Conservation (phyloP, 1,140 invertebrate species). For the Neodiprion pinetum region DNA sequence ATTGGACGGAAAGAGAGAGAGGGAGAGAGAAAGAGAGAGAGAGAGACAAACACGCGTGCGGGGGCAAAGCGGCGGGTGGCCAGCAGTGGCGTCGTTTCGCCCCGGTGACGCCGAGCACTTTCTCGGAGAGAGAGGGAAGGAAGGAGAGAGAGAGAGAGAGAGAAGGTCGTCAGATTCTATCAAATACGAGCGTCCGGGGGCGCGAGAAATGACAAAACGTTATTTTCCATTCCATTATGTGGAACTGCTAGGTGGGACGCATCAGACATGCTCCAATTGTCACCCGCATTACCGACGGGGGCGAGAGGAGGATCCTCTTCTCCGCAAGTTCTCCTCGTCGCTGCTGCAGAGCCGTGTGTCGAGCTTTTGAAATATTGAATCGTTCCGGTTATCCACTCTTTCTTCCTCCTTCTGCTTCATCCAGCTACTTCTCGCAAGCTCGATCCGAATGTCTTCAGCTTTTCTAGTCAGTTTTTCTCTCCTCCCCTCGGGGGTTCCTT, state of each 20-base stretch:
- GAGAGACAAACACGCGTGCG: not conserved
- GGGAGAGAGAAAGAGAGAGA: slow-evolving; percentile 16
- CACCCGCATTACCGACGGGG: slow-evolving; percentile 33
- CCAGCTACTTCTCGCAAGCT: not conserved
- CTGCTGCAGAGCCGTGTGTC: no score
- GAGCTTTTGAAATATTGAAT: slow-evolving; percentile 47
- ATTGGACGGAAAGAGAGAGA: not conserved
- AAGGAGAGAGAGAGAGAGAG: not conserved
- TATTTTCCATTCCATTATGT: slow-evolving; percentile 40
- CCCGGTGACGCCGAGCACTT: slow-evolving; percentile 26
- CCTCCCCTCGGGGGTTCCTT: no score
- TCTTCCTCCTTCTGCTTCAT: slow-evolving; percentile 14
- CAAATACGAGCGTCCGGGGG: slow-evolving; percentile 34
- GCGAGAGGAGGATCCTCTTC: slow-evolving; percentile 24
- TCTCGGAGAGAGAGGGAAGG: slow-evolving; percentile 27
- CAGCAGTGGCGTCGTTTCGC: slow-evolving; percentile 27
- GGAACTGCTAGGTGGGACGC: slow-evolving; percentile 31
- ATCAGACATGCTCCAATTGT: slow-evolving; percentile 46
- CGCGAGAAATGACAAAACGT: slow-evolving; percentile 20
- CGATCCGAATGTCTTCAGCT: no score
- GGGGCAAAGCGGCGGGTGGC: not conserved
- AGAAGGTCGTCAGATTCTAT: not conserved
- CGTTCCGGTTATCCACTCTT: slow-evolving; percentile 18
- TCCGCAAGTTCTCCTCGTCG: not conserved
- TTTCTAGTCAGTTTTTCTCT: no score